Conservation (phyloP, 2,888 invertebrate species). For the Ichneumoninae sp. region DNA sequence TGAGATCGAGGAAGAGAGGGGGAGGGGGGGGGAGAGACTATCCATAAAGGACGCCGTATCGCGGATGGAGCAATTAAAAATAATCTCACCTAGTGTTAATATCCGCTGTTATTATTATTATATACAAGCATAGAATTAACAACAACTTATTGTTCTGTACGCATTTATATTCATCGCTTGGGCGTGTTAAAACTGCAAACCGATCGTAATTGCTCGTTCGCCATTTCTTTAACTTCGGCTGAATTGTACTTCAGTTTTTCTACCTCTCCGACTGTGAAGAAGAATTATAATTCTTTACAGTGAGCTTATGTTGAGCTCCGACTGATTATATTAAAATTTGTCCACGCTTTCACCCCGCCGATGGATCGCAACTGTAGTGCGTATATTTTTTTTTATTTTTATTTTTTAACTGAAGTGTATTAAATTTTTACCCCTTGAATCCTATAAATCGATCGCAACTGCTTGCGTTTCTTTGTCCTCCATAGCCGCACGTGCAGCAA, state of each 20-base stretch:
- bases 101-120: neutral
- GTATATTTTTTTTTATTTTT: neutral
- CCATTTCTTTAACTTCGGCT: neutral
- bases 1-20: neutral
- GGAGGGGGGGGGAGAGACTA: neutral
- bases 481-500: neutral
- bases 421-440: neutral
- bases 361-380: neutral
- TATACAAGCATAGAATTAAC: neutral
- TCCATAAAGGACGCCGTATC: neutral
- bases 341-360: neutral
- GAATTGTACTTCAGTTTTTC: neutral
- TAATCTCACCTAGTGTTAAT: neutral
- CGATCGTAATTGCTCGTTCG: neutral
- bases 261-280: neutral
- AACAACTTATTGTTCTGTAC: neutral
- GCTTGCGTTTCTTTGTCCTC: neutral
- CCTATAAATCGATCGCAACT: no score
- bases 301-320: neutral
- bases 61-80: constrained; percentile 4
- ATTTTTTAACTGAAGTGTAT: neutral
- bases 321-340: neutral
- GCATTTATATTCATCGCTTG: neutral
- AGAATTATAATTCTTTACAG: neutral
- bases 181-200: neutral